Conservation (phyloP, 2,113 vertebrate species). For the Otus sunia region DNA sequence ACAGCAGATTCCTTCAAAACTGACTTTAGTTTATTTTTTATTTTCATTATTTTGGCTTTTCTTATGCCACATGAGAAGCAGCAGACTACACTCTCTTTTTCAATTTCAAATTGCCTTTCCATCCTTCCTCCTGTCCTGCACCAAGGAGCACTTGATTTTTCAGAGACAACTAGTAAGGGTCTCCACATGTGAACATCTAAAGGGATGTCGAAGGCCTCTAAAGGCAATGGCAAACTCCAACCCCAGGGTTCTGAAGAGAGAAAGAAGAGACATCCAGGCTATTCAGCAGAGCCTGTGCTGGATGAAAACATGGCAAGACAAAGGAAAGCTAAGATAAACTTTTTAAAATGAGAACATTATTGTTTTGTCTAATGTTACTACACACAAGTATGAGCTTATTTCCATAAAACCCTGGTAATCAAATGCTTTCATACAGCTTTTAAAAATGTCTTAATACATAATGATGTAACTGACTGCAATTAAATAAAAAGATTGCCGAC, state of each 20-base stretch:
- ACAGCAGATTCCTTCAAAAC: neutral
- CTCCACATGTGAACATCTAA: accelerated
- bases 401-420: neutral
- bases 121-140: neutral
- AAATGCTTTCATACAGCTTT: neutral
- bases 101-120: neutral
- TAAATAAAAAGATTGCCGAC: neutral
- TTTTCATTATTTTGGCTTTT: neutral
- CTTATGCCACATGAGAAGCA: neutral
- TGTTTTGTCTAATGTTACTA: neutral
- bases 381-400: neutral
- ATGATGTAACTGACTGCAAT: neutral
- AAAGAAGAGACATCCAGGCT: neutral
- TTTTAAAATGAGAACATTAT: neutral
- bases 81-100: neutral
- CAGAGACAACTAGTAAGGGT: neutral
- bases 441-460: neutral
- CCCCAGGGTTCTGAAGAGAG: neutral
- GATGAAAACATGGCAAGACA: neutral
- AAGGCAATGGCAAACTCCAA: neutral
- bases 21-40: neutral
- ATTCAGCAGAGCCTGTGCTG: neutral
- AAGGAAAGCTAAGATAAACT: neutral
- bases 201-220: neutral
- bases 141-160: neutral